Percentiles rank a stretch among this genome's conserved stretches.
phyloP scores from a whole-genome alignment of 2,888 invertebrate species.

The Synergus gifuensis region DNA sequence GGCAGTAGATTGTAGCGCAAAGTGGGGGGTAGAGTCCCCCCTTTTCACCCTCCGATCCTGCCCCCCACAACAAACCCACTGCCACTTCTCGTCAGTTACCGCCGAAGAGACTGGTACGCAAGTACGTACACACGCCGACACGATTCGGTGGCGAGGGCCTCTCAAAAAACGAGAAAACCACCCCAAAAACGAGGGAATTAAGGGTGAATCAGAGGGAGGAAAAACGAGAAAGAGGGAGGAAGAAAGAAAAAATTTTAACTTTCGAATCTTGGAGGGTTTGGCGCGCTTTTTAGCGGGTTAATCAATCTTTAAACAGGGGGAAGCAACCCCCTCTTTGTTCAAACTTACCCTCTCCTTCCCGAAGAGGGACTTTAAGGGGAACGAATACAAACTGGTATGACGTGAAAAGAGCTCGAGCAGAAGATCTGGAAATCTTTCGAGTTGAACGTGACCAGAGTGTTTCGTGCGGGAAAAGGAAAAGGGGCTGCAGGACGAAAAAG shows the following conservation, averaged over 20 bases:
- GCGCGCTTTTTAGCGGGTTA: background rate
- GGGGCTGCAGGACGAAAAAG: constrained; percentile 46
- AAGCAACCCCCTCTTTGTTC: background rate
- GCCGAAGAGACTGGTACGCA: constrained; percentile 60
- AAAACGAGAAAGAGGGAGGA: constrained; percentile 44
- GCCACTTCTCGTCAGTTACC: constrained; percentile 66
- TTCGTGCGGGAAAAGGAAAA: constrained; percentile 36
- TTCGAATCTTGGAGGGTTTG: background rate
- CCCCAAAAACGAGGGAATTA: background rate
- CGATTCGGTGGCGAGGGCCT: constrained; percentile 43
- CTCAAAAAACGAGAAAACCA: background rate
- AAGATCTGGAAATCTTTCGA: constrained; percentile 49
- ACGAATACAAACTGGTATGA: background rate
- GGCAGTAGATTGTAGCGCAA: constrained; percentile 29
- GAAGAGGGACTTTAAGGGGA: background rate
- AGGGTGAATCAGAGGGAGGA: constrained; percentile 43
- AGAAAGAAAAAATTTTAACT: constrained; percentile 39
- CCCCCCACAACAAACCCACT: constrained; percentile 59
- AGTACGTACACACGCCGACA: constrained; percentile 49
- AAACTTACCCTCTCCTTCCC: background rate
- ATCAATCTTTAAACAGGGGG: background rate
- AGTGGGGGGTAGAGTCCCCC: constrained; percentile 46
- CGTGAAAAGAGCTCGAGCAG: background rate
- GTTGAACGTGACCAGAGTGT: constrained; percentile 35
- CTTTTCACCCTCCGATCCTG: constrained; percentile 52